phyloP scores from a whole-genome alignment of 2,888 invertebrate species.

The Lasioglossum pauxillum region DNA sequence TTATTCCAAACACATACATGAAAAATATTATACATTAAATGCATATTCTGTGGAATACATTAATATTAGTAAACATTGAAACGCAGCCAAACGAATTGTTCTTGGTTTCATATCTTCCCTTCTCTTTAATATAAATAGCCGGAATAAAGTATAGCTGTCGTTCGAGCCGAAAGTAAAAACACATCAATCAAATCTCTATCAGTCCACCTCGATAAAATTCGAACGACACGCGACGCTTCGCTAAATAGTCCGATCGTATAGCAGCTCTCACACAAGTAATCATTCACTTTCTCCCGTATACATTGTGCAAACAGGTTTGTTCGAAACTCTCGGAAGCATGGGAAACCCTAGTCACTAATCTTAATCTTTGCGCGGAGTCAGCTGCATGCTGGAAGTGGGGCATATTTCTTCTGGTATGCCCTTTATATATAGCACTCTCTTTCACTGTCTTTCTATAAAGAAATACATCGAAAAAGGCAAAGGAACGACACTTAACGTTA shows the following conservation, averaged over 20 bases:
- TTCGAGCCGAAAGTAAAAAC: constrained; percentile 16
- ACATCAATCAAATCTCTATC: not conserved
- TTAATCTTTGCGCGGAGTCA: constrained; percentile 2
- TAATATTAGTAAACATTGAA: constrained; percentile 13
- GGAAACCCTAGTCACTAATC: not conserved
- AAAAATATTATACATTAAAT: constrained; percentile 43
- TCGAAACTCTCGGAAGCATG: constrained; percentile 45
- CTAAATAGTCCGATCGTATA: constrained; percentile 18
- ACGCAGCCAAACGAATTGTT: constrained; percentile 16
- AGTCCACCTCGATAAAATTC: not conserved
- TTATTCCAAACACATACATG: constrained; percentile 58
- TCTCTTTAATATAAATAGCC: constrained; percentile 13
- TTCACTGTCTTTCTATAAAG: not conserved
- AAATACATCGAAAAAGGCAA: constrained; percentile 5
- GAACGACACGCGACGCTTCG: not conserved
- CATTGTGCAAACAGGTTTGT: constrained; percentile 10
- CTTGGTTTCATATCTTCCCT: not conserved
- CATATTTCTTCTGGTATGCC: not conserved
- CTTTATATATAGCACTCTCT: not conserved
- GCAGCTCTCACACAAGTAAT: constrained; percentile 55
- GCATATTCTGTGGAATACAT: constrained; percentile 23
- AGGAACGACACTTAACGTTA: not conserved
- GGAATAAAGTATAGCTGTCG: not conserved
- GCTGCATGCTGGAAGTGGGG: constrained; percentile 7
- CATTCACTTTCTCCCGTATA: constrained; percentile 6